Evolutionary conservation across 2,888 invertebrate genomes (phyloP), one percentile per base, ranked within the genome.

Genomic region (Drosophila pseudotalamancana): DNA sequence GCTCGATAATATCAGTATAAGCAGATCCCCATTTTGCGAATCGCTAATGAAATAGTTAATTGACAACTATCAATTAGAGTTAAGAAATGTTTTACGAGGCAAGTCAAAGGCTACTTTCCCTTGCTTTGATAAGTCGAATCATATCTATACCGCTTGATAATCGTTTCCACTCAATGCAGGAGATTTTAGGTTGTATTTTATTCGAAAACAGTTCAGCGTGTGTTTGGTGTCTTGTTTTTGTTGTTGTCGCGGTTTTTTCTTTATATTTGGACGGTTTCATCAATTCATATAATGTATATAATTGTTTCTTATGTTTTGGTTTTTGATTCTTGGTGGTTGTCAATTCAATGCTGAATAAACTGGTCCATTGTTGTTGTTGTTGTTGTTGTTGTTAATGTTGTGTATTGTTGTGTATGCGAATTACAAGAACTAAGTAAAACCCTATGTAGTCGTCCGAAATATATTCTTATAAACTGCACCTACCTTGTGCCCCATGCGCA

Each of bases 401-500:
- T 74, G 55, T 48, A 54, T 56, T 45, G 55, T 50, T 65, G 64
- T 42, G 27, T 64, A 53, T 46, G 59, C 46, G 50, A 68, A 70
- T 76, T 61, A 61, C 60, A 70, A 65, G 65, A 62, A 75, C 60
- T 69, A 51, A 75, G 32, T 55, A 61, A 71, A 73, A 62, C 75
- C 64, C 50, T 55, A 50, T 40, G 25, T 25, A 8, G 2, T 25
- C 9, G 25, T 25, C 9, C 9, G 25, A 8, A 25, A 25, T 25
- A 8, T 25, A 9, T 25, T 27, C 29, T 62, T 61, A 84, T 61
- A 77, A 77, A 81, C 85, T 77, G 84, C 80, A 80, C 85, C 85
- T 80, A 84, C 85, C 85, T 80, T 84, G 75, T 78, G 85, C 80
- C 85, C 64, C 83, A 79, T 83, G 83, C 83, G 80, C 77, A 72